Evolutionary conservation across 1,140 invertebrate species (phyloP).

Genomic region (Dysdera silvatica): DNA sequence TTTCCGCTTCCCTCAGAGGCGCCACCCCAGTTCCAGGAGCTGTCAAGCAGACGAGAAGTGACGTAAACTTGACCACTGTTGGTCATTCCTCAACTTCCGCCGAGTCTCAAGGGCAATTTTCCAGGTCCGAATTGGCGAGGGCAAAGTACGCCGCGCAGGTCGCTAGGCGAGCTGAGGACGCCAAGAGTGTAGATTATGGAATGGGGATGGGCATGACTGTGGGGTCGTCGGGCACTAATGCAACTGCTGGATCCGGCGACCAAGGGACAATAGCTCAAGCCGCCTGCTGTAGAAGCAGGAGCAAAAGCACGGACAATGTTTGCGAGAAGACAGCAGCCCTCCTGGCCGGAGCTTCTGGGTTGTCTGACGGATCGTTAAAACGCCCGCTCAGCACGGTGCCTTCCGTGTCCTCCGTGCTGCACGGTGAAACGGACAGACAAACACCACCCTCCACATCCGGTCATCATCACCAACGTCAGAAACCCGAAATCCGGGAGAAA

Average conservation of each 20-base stretch:
- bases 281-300: slow-evolving; percentile 1
- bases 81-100: neutral
- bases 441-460: neutral
- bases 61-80: slow-evolving; percentile 21
- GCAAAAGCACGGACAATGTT: slow-evolving; percentile 64
- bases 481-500: neutral
- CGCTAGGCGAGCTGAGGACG: slow-evolving; percentile 23
- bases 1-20: slow-evolving; percentile 45
- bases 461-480: neutral
- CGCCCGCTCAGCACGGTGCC: too few species aligned
- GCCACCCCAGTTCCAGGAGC: slow-evolving; percentile 35
- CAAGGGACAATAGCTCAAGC: too few species aligned
- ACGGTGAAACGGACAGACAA: slow-evolving; percentile 1
- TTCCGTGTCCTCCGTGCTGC: neutral
- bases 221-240: slow-evolving; percentile 5
- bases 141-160: slow-evolving; percentile 31
- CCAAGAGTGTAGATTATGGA: slow-evolving; percentile 33
- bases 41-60: slow-evolving; percentile 25
- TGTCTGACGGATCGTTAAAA: too few species aligned
- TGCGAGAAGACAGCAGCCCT: slow-evolving; percentile 8
- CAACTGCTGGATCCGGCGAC: neutral
- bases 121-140: slow-evolving; percentile 28
- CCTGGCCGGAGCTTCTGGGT: neutral
- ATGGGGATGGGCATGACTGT: slow-evolving; percentile 19
- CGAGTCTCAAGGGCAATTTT: neutral